Conservation (phyloP, 2,888 invertebrate species). For the Cybosia mesomella region DNA sequence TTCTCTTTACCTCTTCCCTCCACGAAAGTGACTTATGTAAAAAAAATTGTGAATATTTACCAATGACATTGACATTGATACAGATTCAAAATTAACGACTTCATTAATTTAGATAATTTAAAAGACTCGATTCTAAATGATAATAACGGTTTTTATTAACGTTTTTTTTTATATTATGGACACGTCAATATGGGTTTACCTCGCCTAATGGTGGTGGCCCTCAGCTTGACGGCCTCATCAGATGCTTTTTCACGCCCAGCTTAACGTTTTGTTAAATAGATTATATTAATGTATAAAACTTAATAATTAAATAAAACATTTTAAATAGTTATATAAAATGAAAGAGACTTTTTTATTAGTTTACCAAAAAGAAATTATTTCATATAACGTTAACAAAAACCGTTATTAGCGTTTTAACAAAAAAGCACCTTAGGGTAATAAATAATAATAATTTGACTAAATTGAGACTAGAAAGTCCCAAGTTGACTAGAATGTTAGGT, state of each 20-base stretch:
- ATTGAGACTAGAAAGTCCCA: slow-evolving; percentile 35
- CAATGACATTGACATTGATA: neutral
- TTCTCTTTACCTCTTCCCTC: neutral
- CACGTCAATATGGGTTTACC: no score
- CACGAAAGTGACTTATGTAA: neutral
- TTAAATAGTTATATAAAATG: no score
- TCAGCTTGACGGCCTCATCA: no score
- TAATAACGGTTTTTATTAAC: neutral
- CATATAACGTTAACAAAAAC: slow-evolving; percentile 28
- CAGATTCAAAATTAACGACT: neutral
- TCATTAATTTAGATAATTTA: neutral
- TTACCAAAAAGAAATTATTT: slow-evolving; percentile 17
- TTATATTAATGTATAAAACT: no score
- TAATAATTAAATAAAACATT: no score
- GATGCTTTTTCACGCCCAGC: no score
- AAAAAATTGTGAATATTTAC: no score
- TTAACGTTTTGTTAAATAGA: no score
- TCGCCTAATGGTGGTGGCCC: no score
- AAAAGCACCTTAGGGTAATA: slow-evolving; percentile 46
- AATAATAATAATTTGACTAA: slow-evolving; percentile 48
- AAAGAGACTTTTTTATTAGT: slow-evolving; percentile 1
- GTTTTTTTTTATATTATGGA: no score
- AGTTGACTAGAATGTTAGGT: slow-evolving; percentile 37
- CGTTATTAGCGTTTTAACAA: slow-evolving; percentile 24
- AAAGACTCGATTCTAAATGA: no score